Base-by-base conservation (phyloP, 2,113 vertebrate species). In the Erpornis zantholeuca region DNA sequence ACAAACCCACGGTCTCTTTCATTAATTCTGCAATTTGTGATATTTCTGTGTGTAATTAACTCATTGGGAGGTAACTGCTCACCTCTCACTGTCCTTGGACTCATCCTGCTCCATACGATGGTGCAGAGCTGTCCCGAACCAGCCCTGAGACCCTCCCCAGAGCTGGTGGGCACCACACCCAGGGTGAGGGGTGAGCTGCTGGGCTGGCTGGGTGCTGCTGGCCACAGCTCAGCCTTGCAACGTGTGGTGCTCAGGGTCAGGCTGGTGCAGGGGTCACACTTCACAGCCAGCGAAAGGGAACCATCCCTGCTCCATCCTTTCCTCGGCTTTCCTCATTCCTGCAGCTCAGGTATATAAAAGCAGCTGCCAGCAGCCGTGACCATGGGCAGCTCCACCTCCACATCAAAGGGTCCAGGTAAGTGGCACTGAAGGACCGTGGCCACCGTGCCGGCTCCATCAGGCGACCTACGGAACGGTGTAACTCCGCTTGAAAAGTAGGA, bases 401-500 rank as follows among this genome's bases (percentile, higher is more conserved):
- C 79, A 24, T 31, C 87, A n/a, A 59, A 86, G 79, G 75, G 54
- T 86, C 52, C 94, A 94, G 97, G 97, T 96, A 91, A 96, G 97
- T 20, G 64, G 68, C 83, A 18, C 31, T 38, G 44, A 23, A 50
- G 68, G 27, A 29, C 70, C 4, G 5, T 20, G 72, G 76, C 80
- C 88, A 33, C 68, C 0, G 42, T 68, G 80, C 68, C 8, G 1
- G 52, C 25, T 61, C 70, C 59, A 11, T 15, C 13, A 56, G 57
- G 5, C 0, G 1, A 73, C 77, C 82, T 22, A 10, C 47, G 17
- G 90, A 87, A 18, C 50, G 21, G 76, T 0, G 8, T 7, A 75
- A 17, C 66, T 33, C 3, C 0, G 60, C 68, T 81, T 28, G 38
- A 23, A 40, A 50, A 76, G 69, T 25, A 18, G 16, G 65, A 70